Conservation (phyloP, 2,113 vertebrate species). For the Conger conger region DNA sequence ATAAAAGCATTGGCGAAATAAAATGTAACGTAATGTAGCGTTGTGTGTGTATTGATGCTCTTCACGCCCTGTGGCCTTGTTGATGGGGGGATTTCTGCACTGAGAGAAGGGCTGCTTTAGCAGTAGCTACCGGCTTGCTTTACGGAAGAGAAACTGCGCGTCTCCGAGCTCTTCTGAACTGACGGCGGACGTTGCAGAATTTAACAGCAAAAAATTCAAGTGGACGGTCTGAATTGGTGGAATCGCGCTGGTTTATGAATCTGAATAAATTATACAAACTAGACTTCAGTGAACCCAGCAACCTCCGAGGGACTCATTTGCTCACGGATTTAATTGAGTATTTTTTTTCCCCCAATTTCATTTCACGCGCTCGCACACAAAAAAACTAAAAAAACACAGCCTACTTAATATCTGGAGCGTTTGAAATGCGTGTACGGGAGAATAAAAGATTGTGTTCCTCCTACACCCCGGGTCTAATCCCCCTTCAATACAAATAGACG, state of each 20-base stretch:
- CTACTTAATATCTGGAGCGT: slow-evolving; percentile 56
- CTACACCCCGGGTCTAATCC: slow-evolving; percentile 36
- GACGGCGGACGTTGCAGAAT: too few relatives aligned
- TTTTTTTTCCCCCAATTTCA: slow-evolving; percentile 43
- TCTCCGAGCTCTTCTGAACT: too few relatives aligned
- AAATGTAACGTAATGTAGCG: too few relatives aligned
- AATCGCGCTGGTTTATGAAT: background rate
- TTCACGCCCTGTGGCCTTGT: too few relatives aligned
- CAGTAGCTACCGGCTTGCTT: background rate
- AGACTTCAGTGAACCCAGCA: slow-evolving; percentile 25
- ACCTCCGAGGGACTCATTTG: slow-evolving; percentile 43
- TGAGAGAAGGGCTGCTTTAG: background rate
- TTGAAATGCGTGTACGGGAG: slow-evolving; percentile 48
- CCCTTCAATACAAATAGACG: slow-evolving; percentile 38
- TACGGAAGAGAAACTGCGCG: background rate
- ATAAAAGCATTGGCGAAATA: too few relatives aligned
- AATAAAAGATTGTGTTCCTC: slow-evolving; percentile 43
- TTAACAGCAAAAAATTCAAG: too few relatives aligned
- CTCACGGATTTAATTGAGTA: slow-evolving; percentile 48
- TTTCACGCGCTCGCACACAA: slow-evolving; percentile 26
- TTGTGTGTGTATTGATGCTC: too few relatives aligned
- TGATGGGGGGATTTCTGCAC: background rate
- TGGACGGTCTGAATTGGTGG: background rate
- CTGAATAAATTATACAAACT: slow-evolving; percentile 28
- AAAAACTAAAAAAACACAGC: slow-evolving; percentile 34